Conservation (phyloP, 2,113 vertebrate genomes). For the Sialia sialis region DNA sequence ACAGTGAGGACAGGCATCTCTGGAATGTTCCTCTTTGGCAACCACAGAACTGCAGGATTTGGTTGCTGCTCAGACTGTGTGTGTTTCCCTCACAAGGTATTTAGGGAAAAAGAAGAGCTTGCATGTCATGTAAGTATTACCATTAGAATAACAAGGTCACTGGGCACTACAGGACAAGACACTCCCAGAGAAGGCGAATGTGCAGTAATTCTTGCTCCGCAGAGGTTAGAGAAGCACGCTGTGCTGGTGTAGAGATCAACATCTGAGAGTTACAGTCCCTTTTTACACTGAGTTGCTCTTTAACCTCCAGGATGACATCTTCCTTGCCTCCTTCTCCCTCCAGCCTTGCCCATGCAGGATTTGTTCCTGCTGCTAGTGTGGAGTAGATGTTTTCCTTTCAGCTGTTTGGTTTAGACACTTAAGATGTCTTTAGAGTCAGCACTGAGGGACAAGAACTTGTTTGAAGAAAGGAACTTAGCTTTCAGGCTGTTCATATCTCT, state of each 20-base stretch:
- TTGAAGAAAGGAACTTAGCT: not conserved
- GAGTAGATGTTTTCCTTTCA: not conserved
- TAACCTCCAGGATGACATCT: not conserved
- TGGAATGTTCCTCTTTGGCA: conserved; percentile 16
- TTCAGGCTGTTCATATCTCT: not conserved
- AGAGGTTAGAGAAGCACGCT: not conserved
- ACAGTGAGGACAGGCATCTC: not conserved
- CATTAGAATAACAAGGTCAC: not conserved
- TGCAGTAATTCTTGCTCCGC: not conserved
- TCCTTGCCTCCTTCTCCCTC: not conserved
- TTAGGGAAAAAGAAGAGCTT: not conserved
- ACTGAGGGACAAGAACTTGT: not conserved
- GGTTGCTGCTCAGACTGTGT: not conserved
- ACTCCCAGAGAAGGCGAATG: not conserved
- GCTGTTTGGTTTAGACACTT: not conserved
- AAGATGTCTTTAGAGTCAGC: not conserved
- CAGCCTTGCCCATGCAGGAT: not conserved
- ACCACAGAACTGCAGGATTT: not conserved
- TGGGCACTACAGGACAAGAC: not conserved
- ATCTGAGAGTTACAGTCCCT: not conserved
- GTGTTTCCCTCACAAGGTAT: not conserved
- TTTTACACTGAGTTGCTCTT: not conserved
- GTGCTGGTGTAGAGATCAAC: not conserved
- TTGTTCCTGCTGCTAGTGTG: not conserved
- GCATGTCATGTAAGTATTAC: not conserved